Percentiles rank a stretch among this genome's conserved stretches.
Evolutionary conservation across 1,140 invertebrate species (phyloP).

Genomic region (Scaptomyza montana): DNA sequence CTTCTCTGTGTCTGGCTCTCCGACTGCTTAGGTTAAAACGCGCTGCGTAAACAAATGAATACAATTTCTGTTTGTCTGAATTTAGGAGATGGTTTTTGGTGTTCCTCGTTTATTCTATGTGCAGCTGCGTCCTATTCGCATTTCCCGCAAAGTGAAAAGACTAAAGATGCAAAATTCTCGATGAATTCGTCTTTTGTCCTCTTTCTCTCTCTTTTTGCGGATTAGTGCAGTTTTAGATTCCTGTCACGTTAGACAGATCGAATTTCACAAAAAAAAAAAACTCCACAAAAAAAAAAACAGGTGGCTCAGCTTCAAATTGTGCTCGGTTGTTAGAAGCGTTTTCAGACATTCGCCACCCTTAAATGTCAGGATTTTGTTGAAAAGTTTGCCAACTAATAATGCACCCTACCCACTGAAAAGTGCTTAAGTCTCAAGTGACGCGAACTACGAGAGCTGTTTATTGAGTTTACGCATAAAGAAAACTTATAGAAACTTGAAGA

Average conservation of each 20-base stretch:
- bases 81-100: constrained; percentile 37
- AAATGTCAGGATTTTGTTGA: constrained; percentile 20
- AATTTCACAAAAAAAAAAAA: constrained; percentile 28
- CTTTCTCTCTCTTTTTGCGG: background rate
- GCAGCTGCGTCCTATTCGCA: constrained; percentile 18
- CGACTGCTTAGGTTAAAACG: constrained; percentile 6
- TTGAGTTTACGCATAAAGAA: background rate
- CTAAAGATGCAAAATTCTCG: constrained; percentile 40
- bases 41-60: background rate
- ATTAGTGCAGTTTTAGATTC: constrained; percentile 40
- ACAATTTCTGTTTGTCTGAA: background rate
- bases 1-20: constrained; percentile 10
- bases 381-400: constrained; percentile 51
- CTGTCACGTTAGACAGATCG: constrained; percentile 36
- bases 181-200: constrained; percentile 35
- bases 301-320: constrained; percentile 26
- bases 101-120: constrained; percentile 14
- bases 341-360: constrained; percentile 25
- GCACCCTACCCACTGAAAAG: constrained; percentile 32
- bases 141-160: background rate
- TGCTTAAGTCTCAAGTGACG: constrained; percentile 42
- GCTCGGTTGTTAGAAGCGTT: background rate
- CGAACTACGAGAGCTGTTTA: constrained; percentile 12
- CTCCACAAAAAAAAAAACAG: constrained; percentile 20
- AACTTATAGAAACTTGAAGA: background rate